A percentile compares a stretch with the other conserved stretches of the same genome.
phyloP scores from a whole-genome alignment of 2,113 vertebrate species.

The Columbina picui region DNA sequence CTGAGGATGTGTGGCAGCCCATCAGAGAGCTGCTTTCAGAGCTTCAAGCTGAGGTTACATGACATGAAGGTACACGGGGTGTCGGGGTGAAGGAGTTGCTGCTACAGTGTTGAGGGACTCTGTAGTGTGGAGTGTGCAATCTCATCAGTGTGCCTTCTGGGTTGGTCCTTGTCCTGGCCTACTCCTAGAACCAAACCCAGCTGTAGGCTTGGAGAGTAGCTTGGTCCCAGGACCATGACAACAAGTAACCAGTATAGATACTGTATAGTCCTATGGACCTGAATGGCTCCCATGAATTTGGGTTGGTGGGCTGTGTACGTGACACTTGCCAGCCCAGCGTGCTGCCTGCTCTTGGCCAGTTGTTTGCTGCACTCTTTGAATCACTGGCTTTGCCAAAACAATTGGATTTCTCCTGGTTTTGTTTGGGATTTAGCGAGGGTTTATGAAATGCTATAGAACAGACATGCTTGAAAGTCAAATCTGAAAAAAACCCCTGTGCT shows the following conservation, averaged over 20 bases:
- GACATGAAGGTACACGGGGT: background rate
- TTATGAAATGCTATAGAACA: background rate
- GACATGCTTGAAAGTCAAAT: background rate
- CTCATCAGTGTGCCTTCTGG: background rate
- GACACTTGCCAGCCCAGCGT: background rate
- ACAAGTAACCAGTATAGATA: background rate
- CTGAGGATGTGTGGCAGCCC: background rate
- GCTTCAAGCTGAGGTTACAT: background rate
- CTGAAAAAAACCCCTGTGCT: background rate
- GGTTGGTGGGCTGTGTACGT: background rate
- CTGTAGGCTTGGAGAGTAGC: fast-evolving
- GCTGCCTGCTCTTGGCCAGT: background rate
- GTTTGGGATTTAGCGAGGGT: background rate
- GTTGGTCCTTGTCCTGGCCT: background rate
- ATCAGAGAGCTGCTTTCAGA: background rate
- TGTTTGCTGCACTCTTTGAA: background rate
- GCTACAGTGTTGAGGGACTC: background rate
- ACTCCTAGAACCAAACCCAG: background rate
- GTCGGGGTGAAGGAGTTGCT: fast-evolving
- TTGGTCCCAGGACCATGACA: background rate
- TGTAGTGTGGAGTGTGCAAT: background rate
- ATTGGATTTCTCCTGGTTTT: background rate
- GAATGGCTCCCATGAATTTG: background rate
- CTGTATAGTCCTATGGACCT: background rate
- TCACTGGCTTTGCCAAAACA: background rate